Evolutionary conservation across 2,888 invertebrate species (phyloP), one percentile per base, ranked within the genome.

Genomic region (Lycocerus yunnanus): DNA sequence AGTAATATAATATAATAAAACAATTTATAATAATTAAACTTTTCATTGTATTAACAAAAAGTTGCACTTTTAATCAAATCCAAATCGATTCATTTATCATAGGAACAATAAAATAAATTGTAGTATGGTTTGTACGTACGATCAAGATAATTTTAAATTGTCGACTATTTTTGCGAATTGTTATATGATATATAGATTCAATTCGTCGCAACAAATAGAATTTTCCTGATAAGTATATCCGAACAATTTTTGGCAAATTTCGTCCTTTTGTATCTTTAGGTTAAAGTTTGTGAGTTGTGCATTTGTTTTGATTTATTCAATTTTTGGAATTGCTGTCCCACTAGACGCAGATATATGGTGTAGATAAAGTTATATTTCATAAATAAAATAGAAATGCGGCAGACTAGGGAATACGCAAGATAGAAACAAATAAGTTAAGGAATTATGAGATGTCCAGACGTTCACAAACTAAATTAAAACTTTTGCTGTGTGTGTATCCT

Each of bases 181-280:
- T 78, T 82, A 83, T 81, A 85, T 86, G 87, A 87, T 85, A 85
- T 85, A 87, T 86, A 84, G 85, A 85, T 84, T 86, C 87, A 85
- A 87, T 87, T 86, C 86, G 84, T 85, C 82, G 82, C 83, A 83
- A 84, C 83, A 85, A 85, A 86, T 86, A 86, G 85, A 86, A 86
- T 85, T 84, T 83, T 82, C 80, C 80, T 82, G 85, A 85, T 84
- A 85, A 85, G 83, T 82, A 77, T 60, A 69, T 20, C 60, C 58
- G 24, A 68, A 58, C 67, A 43, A 58, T 58, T 60, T 24, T 68
- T 58, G 27, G 71, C 75, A 76, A 80, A 65, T 78, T 68, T 78
- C 66, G 71, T 68, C 78, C 77, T 77, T 80, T 73, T 74, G 61
- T 24, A 16, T 9, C 60, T 18, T 27, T 27, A 14, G 14, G 75